A percentile compares a stretch with the other conserved stretches of the same genome.
Evolutionary conservation across 2,113 vertebrate genomes (phyloP).

Genomic region (Psittacula cyanocephala): DNA sequence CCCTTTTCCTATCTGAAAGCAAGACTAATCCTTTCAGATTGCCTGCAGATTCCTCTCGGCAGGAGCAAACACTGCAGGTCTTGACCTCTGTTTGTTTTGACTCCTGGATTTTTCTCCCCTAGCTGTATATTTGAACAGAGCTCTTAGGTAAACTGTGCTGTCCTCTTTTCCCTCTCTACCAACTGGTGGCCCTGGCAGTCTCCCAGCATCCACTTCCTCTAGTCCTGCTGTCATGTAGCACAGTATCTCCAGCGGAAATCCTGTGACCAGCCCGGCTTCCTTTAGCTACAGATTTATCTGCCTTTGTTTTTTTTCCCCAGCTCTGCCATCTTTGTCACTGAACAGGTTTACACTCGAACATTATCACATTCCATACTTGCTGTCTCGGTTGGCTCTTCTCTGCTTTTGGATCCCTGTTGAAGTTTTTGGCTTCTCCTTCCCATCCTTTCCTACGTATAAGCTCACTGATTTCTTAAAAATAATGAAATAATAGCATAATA

Average conservation of each 20-base stretch:
- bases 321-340: background rate
- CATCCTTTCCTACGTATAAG: background rate
- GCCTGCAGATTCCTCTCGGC: background rate
- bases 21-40: background rate
- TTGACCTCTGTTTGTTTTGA: conserved; percentile 12
- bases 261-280: conserved; percentile 40
- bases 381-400: background rate
- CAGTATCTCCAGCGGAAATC: conserved; percentile 41
- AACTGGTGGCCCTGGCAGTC: conserved; percentile 23
- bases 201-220: conserved; percentile 52
- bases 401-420: background rate
- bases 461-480: background rate
- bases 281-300: background rate
- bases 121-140: background rate
- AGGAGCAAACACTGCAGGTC: background rate
- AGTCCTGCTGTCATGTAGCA: background rate
- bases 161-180: background rate
- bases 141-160: conserved; percentile 7
- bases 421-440: background rate
- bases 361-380: background rate
- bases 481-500: background rate
- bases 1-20: background rate
- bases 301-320: background rate
- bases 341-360: background rate
- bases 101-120: background rate